Percentiles rank a stretch among this genome's conserved stretches.
Evolutionary conservation across 2,113 vertebrate species (phyloP).

Genomic region (Pipra filicauda): DNA sequence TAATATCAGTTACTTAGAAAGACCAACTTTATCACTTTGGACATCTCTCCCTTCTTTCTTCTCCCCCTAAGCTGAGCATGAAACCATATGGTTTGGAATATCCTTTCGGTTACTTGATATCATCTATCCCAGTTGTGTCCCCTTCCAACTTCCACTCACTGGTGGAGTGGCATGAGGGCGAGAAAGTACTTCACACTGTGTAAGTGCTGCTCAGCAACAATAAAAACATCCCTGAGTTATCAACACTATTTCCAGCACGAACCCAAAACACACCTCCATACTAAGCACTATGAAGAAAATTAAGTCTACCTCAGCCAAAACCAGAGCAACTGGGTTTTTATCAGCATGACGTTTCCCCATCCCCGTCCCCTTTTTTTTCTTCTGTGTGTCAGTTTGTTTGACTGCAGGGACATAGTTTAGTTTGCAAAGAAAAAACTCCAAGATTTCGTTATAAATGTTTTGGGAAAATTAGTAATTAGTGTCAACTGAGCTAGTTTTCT

Average conservation of each 20-base stretch:
- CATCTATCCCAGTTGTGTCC: background rate
- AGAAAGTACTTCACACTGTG: background rate
- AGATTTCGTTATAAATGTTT: background rate
- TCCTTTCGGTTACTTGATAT: background rate
- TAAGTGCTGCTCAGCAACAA: background rate
- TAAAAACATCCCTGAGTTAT: background rate
- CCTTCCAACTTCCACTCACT: fast-evolving
- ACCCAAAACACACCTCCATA: background rate
- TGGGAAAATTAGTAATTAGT: background rate
- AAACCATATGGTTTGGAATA: background rate
- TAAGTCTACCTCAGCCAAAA: background rate
- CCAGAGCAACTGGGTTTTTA: background rate
- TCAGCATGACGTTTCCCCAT: fast-evolving
- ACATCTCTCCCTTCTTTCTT: background rate
- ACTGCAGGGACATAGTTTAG: background rate
- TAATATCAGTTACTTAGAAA: background rate
- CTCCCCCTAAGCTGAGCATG: background rate
- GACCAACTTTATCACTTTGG: background rate
- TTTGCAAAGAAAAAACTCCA: background rate
- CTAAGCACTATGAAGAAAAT: background rate
- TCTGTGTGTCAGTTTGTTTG: background rate
- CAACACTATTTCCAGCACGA: background rate
- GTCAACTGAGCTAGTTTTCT: background rate
- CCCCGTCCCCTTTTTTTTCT: fast-evolving
- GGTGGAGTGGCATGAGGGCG: background rate